A percentile compares a stretch with the other conserved stretches of the same genome.
Conservation (phyloP, 2,113 vertebrate genomes). For the Rhinichthys klamathensis region DNA sequence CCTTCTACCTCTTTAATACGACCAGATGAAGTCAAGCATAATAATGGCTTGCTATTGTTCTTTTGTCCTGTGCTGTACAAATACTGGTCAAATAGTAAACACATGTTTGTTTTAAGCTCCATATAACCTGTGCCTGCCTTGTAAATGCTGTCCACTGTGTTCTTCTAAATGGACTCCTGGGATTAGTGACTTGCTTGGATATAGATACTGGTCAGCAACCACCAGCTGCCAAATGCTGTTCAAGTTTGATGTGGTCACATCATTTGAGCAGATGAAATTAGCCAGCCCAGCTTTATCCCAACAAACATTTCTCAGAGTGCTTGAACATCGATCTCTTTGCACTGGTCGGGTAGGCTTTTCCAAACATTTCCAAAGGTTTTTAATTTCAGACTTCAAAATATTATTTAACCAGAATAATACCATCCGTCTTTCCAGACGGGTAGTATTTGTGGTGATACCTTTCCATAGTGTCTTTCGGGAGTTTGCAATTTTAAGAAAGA, state of each 20-base stretch:
- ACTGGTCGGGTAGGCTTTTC: not conserved
- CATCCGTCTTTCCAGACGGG: not conserved
- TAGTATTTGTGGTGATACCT: not conserved
- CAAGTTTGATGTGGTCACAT: slow-evolving; percentile 15
- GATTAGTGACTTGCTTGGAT: not conserved
- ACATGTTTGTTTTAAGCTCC: too few species aligned
- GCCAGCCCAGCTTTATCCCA: not conserved
- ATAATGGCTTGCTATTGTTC: too few species aligned
- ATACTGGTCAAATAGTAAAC: too few species aligned
- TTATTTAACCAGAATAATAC: not conserved
- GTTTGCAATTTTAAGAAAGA: not conserved
- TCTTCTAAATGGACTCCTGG: too few species aligned
- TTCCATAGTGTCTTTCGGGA: not conserved
- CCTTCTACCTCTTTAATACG: too few species aligned
- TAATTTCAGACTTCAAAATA: not conserved
- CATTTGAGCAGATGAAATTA: slow-evolving; percentile 1
- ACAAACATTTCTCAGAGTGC: not conserved
- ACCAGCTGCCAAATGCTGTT: slow-evolving; percentile 18
- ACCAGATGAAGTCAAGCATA: too few species aligned
- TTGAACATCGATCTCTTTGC: not conserved
- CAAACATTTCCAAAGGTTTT: not conserved
- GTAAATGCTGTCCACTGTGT: too few species aligned
- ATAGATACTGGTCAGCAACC: not conserved
- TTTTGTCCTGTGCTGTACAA: too few species aligned
- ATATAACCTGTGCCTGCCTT: too few species aligned